Base-by-base conservation (phyloP, 2,797 vertebrate species). In the Chromis chromis region DNA sequence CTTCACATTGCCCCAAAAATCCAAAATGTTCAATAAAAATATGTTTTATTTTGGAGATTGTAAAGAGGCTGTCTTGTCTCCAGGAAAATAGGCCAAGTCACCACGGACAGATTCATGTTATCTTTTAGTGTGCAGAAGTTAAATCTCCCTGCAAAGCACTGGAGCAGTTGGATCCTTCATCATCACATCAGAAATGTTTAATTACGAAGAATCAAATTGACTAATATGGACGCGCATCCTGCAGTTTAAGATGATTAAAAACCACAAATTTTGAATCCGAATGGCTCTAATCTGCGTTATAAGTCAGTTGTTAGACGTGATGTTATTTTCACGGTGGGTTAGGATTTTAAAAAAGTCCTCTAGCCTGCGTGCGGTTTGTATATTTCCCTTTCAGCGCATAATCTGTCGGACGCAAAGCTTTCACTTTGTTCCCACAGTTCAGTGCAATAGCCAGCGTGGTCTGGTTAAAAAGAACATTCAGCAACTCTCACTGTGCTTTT, bases 81-180 rank as follows among this genome's bases (percentile, higher is more conserved):
- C 17, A 55, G 42, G 64, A 68, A 80, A 68, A 74, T 79, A 76
- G 60, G 66, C 49, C 65, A 76, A 60, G 50, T 61, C 72, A 71
- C 76, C 4, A 16, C 3, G 54, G 61, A 65, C 21, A 52, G 53
- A 27, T 31, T 17, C 14, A 40, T 0, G 1, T 67, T 65, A 67
- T 74, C 52, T 72, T 44, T 54, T 17, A 62, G 21, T 9, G 42
- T 53, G 49, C 62, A 56, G 62, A 54, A 40, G 60, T 70, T 55
- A 66, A 76, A 61, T 79, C 52, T 73, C 50, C 25, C 27, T 55
- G 40, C 14, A 11, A 59, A 76, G 31, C 71, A 53, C 42, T 40
- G 52, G 65, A 76, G 59, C 39, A 21, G 49, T 13, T 0, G 28
- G 48, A 59, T 68, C n/a, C 4, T 62, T 60, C 46, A 1, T 36